Conservation (phyloP, 2,888 invertebrate genomes). For the Rotaria socialis region DNA sequence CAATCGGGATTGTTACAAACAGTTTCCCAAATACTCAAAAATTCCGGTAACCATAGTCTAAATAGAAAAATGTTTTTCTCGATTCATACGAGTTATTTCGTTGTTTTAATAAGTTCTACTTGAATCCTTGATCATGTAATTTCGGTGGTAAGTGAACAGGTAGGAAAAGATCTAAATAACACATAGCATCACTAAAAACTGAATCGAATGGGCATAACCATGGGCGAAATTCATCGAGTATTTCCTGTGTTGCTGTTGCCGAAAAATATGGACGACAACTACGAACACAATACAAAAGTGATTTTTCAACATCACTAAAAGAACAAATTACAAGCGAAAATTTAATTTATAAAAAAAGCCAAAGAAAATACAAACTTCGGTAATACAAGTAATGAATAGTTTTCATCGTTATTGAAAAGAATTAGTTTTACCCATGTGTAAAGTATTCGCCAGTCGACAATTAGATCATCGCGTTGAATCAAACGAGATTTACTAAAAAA, state of each 20-base stretch:
- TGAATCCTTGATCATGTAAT: conserved; percentile 65
- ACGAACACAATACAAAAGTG: background rate
- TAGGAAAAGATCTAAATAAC: conserved; percentile 69
- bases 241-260: conserved; percentile 37
- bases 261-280: conserved; percentile 21
- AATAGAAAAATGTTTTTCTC: conserved; percentile 49
- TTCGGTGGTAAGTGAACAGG: conserved; percentile 69
- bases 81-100: background rate
- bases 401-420: background rate
- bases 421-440: background rate
- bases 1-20: conserved; percentile 72
- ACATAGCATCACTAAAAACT: conserved; percentile 38
- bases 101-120: conserved; percentile 49
- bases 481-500: background rate
- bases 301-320: background rate
- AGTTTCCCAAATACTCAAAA: conserved; percentile 73
- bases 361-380: background rate
- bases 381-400: background rate
- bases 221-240: conserved; percentile 44
- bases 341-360: background rate
- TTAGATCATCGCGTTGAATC: background rate
- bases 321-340: background rate
- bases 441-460: background rate
- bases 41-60: conserved; percentile 74
- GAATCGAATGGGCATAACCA: conserved; percentile 44